Evolutionary conservation across 2,888 invertebrate genomes (phyloP).

Genomic region (Unio delphinus): DNA sequence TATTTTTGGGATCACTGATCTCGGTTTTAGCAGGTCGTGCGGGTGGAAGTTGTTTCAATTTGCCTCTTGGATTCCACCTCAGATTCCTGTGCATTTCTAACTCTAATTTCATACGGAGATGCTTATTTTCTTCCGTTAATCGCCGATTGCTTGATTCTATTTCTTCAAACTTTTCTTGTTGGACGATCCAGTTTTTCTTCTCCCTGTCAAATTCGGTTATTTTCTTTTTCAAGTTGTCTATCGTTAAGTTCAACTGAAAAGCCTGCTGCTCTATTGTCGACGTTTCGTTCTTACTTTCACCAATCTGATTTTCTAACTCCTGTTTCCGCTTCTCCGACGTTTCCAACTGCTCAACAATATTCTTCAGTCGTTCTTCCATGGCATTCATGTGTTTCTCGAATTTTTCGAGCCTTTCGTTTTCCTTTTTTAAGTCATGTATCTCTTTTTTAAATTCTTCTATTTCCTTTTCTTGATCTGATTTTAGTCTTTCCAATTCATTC

Average conservation of each 20-base stretch:
- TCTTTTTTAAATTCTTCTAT: slow-evolving; percentile 19
- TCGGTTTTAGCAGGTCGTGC: slow-evolving; percentile 11
- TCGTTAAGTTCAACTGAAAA: slow-evolving; percentile 46
- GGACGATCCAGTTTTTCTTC: slow-evolving; percentile 35
- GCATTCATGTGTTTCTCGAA: slow-evolving; percentile 16
- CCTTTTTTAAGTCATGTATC: slow-evolving; percentile 20
- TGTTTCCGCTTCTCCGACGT: slow-evolving; percentile 32
- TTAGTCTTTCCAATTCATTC: slow-evolving; percentile 24
- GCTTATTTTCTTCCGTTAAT: slow-evolving; percentile 40
- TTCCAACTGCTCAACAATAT: slow-evolving; percentile 25
- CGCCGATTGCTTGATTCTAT: slow-evolving; percentile 45
- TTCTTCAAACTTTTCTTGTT: slow-evolving; percentile 38
- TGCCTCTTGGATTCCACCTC: background rate
- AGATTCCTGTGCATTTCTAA: slow-evolving; percentile 8
- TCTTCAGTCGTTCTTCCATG: slow-evolving; percentile 23
- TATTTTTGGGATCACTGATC: slow-evolving; percentile 9
- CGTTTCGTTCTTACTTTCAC: slow-evolving; percentile 34
- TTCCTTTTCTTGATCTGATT: slow-evolving; percentile 33
- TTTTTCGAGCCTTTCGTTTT: slow-evolving; percentile 24
- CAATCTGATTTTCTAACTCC: slow-evolving; percentile 30
- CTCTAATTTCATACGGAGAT: slow-evolving; percentile 29
- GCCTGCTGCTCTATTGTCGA: slow-evolving; percentile 40
- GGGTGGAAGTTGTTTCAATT: background rate
- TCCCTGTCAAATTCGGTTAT: slow-evolving; percentile 48
- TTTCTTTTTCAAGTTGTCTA: slow-evolving; percentile 39